Evolutionary conservation across 2,888 invertebrate species (phyloP).

Genomic region (Entomobrya multifasciata): DNA sequence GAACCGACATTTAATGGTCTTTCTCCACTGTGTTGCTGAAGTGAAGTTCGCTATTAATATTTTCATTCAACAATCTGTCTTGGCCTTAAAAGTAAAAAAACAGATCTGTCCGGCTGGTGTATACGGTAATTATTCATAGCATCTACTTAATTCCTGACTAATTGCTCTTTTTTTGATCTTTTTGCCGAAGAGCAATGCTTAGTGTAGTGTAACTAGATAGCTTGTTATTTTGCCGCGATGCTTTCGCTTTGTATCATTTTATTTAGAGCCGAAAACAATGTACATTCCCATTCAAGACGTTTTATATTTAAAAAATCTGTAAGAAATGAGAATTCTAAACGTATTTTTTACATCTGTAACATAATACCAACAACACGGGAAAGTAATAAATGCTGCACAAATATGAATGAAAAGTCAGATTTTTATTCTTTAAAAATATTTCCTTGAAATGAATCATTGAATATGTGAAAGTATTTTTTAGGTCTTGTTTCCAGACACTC

Average conservation of each 20-base stretch:
- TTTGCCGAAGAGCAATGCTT: too few relatives aligned
- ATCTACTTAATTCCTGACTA: slow-evolving; percentile 49
- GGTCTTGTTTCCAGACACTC: slow-evolving; percentile 49
- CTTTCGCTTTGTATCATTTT: too few relatives aligned
- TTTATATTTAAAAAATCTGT: too few relatives aligned
- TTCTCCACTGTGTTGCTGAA: background rate
- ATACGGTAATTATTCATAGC: slow-evolving; percentile 52
- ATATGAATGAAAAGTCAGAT: background rate
- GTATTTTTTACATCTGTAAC: slow-evolving; percentile 3
- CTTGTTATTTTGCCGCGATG: too few relatives aligned
- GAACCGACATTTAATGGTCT: slow-evolving; percentile 9
- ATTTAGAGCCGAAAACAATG: too few relatives aligned
- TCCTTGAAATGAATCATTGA: slow-evolving; percentile 13
- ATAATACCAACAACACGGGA: slow-evolving; percentile 38
- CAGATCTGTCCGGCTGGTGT: background rate
- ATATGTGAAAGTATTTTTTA: slow-evolving; percentile 14
- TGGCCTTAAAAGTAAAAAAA: slow-evolving; percentile 29
- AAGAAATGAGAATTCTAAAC: background rate
- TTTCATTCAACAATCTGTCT: slow-evolving; percentile 46
- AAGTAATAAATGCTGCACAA: slow-evolving; percentile 18
- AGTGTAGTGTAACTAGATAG: too few relatives aligned
- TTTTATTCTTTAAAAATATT: slow-evolving; percentile 19
- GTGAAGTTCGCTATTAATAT: too few relatives aligned
- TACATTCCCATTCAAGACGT: too few relatives aligned
- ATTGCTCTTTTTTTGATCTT: too few relatives aligned